Evolutionary conservation across 1,140 invertebrate species (phyloP), one percentile per base, ranked within the genome.

Genomic region (Drosophila orosa): DNA sequence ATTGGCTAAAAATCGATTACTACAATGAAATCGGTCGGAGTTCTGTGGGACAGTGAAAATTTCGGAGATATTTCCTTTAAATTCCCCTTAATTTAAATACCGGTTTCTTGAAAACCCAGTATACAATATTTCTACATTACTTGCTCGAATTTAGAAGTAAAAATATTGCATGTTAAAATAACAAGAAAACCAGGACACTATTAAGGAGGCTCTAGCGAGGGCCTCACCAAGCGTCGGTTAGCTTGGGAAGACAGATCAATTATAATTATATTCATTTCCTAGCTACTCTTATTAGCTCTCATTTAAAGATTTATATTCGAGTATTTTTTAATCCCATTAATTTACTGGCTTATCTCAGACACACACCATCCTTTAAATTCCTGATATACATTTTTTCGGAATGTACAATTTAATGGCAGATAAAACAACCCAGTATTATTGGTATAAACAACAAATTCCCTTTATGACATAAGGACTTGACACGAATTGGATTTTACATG

Each of bases 361-460:
- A 27, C 45, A 29, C 9, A 48, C 47, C 10, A 12, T 1, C 9
- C 4, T 1, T 5, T 17, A 6, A 27, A 48, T 12, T 29, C 1
- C 9, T 25, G 3, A 1, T 2, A 24, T 4, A 25, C 7, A 13
- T 3, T 12, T 2, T 25, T 25, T 25, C 44, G 22, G 44, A 44
- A 8, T 25, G 15, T 27, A 17, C 8, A n/a, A 48, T 17, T 10
- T 17, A 17, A 19, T 19, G 29, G 10, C n/a, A 13, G 5, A 31
- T 50, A 31, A 27, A 19, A 3, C 6, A 8, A 50, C 47, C 47
- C 47, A 31, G 27, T 50, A 50, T 50, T 31, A 31, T 31, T 19
- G 47, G 47, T 50, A 31, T 50, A 50, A 50, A 50, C 2, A 19
- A 50, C 12, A 50, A 50, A 8, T 31, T 31, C 47, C 47, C 25